Percentiles rank a stretch among this genome's conserved stretches.
phyloP scores from a whole-genome alignment of 2,888 invertebrate genomes.

The Helicoverpa assulta region DNA sequence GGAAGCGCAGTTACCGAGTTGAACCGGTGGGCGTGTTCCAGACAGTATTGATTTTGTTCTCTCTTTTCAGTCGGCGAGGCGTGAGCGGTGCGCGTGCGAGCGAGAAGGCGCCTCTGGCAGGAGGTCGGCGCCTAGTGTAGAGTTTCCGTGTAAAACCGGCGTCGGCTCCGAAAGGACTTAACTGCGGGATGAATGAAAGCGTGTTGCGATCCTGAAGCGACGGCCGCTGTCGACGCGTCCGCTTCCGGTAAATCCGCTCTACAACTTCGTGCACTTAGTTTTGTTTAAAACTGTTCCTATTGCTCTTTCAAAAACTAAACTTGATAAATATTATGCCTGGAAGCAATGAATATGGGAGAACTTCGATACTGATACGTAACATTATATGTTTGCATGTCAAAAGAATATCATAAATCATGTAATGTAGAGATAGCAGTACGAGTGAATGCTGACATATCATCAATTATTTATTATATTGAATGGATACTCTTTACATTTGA shows the following conservation, averaged over 20 bases:
- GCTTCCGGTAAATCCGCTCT: slow-evolving; percentile 89
- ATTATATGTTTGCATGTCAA: slow-evolving; percentile 57
- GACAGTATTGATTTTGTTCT: slow-evolving; percentile 89
- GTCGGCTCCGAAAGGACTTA: slow-evolving; percentile 79
- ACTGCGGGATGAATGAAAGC: slow-evolving; percentile 89
- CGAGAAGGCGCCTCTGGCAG: slow-evolving; percentile 75
- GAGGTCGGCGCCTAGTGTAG: slow-evolving; percentile 84
- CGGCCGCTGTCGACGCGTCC: slow-evolving; percentile 88
- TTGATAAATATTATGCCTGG: slow-evolving; percentile 52
- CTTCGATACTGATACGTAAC: slow-evolving; percentile 35
- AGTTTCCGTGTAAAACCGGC: slow-evolving; percentile 85
- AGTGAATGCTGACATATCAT: slow-evolving; percentile 53
- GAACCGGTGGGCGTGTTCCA: slow-evolving; percentile 88
- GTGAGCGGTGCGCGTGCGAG: slow-evolving; percentile 72
- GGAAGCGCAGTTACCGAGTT: slow-evolving; percentile 89
- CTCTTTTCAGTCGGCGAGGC: slow-evolving; percentile 76
- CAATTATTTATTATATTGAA: slow-evolving; percentile 55
- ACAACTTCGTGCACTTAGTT: slow-evolving; percentile 87
- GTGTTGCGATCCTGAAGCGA: slow-evolving; percentile 89
- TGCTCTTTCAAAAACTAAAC: slow-evolving; percentile 63
- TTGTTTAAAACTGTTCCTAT: slow-evolving; percentile 79
- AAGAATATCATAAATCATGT: slow-evolving; percentile 62
- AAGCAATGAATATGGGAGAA: slow-evolving; percentile 44
- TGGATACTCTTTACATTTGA: slow-evolving; percentile 43
- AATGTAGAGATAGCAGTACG: slow-evolving; percentile 43